Conservation (phyloP, 2,888 invertebrate genomes). For the Tortrix viridana region DNA sequence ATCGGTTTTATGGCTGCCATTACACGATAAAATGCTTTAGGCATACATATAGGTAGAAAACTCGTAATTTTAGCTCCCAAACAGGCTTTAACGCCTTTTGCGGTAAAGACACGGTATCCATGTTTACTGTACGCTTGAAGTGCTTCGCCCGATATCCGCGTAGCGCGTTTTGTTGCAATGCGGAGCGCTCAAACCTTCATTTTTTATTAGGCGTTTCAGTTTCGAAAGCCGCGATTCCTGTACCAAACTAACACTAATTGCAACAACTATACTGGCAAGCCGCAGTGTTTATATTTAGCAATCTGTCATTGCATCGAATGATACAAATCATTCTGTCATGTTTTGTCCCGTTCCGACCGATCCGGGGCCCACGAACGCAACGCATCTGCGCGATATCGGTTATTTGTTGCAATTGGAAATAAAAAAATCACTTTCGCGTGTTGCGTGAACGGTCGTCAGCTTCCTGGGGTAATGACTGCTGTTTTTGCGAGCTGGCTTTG, state of each 20-base stretch:
- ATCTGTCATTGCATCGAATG: slow-evolving; percentile 10
- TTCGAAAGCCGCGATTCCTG: not conserved
- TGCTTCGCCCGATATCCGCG: slow-evolving; percentile 5
- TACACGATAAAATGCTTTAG: not conserved
- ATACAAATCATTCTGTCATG: slow-evolving; percentile 6
- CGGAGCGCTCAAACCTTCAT: slow-evolving; percentile 7
- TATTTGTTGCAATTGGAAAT: slow-evolving; percentile 9
- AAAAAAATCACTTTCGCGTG: not conserved
- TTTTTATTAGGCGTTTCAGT: not conserved
- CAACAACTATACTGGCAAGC: slow-evolving; percentile 9
- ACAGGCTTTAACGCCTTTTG: not conserved
- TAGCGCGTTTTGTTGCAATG: slow-evolving; percentile 13
- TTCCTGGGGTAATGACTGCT: not conserved
- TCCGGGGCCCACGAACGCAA: not conserved
- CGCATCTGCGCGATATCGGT: slow-evolving; percentile 10
- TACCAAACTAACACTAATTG: not conserved
- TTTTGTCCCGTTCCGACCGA: not conserved
- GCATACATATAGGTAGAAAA: not conserved
- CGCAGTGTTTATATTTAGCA: slow-evolving; percentile 16
- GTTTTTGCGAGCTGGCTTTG: slow-evolving; percentile 3
- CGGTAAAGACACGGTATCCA: not conserved
- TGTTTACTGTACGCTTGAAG: slow-evolving; percentile 3
- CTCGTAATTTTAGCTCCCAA: not conserved
- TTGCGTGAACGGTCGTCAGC: not conserved
- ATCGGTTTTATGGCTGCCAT: not conserved